Conservation (phyloP, 2,113 vertebrate genomes). For the Calyptommatus sinebrachiatus region DNA sequence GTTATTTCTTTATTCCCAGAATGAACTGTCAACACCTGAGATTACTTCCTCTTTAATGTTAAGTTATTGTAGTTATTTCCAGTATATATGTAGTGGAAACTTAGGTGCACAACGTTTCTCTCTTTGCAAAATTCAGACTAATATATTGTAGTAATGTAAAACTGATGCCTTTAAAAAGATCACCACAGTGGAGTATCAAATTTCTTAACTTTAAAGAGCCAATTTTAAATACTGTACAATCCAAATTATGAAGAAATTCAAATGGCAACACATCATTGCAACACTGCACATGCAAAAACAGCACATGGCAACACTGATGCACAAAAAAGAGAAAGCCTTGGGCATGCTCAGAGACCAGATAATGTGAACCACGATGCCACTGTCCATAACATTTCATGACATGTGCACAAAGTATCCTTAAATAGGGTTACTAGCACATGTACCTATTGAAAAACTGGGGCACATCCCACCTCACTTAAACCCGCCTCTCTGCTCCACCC, state of each 20-base stretch:
- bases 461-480: too few species aligned
- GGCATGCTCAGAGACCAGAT: background rate
- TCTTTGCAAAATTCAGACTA: background rate
- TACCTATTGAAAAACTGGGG: too few species aligned
- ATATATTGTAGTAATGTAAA: background rate
- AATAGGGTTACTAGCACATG: too few species aligned
- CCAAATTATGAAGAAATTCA: background rate
- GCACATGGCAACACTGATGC: background rate
- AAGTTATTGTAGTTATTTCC: background rate
- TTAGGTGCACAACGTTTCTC: constrained; percentile 46
- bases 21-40: rapidly evolving
- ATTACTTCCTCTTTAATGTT: background rate
- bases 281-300: too few species aligned
- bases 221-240: background rate
- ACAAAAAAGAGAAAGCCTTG: background rate
- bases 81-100: rapidly evolving
- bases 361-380: background rate
- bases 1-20: constrained; percentile 9
- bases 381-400: too few species aligned
- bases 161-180: constrained; percentile 36
- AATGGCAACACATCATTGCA: background rate
- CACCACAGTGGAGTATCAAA: constrained; percentile 15
- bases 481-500: too few species aligned
- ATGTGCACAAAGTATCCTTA: too few species aligned
- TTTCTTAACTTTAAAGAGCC: background rate